Conservation (phyloP, 1,140 invertebrate species). For the Papilio xuthus region DNA sequence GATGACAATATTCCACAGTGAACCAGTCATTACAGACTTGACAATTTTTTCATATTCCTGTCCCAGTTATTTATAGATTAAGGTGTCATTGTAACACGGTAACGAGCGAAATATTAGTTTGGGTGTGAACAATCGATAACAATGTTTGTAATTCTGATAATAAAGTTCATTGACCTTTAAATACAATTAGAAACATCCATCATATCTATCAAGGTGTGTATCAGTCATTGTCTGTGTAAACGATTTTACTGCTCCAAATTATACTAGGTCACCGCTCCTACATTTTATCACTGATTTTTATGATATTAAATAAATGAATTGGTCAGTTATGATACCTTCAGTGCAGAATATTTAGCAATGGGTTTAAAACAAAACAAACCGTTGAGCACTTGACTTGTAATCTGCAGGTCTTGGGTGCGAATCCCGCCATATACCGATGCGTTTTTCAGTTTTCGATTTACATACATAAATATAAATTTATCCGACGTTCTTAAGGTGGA, state of each 20-base stretch:
- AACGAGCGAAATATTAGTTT: background rate
- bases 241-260: background rate
- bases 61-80: constrained; percentile 29
- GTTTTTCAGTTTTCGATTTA: too few relatives aligned
- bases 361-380: too few relatives aligned
- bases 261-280: constrained; percentile 14
- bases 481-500: too few relatives aligned
- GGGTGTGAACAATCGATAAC: constrained; percentile 31
- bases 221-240: constrained; percentile 8
- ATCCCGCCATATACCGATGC: too few relatives aligned
- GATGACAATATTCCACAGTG: background rate
- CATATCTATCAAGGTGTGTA: constrained; percentile 7
- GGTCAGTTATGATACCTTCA: too few relatives aligned
- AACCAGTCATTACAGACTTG: background rate
- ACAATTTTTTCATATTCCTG: background rate
- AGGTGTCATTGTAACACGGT: background rate
- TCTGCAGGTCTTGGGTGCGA: too few relatives aligned
- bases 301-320: background rate
- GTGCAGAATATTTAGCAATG: too few relatives aligned
- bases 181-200: constrained; percentile 3
- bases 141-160: constrained; percentile 16
- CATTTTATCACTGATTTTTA: constrained; percentile 10
- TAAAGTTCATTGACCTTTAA: constrained; percentile 25
- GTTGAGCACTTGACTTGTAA: too few relatives aligned
- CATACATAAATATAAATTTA: too few relatives aligned